Evolutionary conservation across 2,888 invertebrate genomes (phyloP).

Genomic region (Xestia rhomboidea): DNA sequence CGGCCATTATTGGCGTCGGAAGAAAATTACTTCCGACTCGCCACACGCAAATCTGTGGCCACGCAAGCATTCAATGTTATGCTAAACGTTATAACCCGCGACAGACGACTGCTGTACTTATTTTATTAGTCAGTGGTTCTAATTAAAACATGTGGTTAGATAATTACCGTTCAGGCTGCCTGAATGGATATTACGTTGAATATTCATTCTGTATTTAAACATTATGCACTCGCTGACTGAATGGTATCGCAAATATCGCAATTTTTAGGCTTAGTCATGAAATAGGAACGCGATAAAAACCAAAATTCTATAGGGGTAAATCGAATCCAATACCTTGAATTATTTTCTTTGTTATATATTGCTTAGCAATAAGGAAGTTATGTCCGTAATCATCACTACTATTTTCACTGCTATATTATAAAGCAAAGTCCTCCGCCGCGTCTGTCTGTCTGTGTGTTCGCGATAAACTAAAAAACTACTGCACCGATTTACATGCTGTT

Average conservation of each 20-base stretch:
- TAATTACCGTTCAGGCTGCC: constrained; percentile 15
- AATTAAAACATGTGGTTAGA: constrained; percentile 32
- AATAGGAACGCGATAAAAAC: constrained; percentile 3
- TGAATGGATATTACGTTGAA: constrained; percentile 12
- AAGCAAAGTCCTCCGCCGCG: too few species aligned
- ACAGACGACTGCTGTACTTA: not conserved
- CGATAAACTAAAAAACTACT: too few species aligned
- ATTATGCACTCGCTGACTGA: constrained; percentile 1
- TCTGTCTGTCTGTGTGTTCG: too few species aligned
- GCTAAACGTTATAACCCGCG: constrained; percentile 36
- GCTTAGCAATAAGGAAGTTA: not conserved
- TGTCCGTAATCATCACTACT: not conserved
- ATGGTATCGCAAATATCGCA: not conserved
- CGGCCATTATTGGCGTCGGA: constrained; percentile 76
- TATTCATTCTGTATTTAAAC: constrained; percentile 18
- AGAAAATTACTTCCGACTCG: constrained; percentile 81
- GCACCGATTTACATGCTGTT: too few species aligned
- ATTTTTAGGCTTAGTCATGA: not conserved
- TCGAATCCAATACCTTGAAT: not conserved
- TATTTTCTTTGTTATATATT: too few species aligned
- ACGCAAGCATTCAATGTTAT: constrained; percentile 66
- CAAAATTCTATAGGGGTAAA: not conserved
- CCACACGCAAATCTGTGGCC: constrained; percentile 76
- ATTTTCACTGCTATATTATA: too few species aligned
- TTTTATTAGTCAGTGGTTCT: constrained; percentile 2